Conservation (phyloP, 2,888 invertebrate genomes). For the Artemia sinica region DNA sequence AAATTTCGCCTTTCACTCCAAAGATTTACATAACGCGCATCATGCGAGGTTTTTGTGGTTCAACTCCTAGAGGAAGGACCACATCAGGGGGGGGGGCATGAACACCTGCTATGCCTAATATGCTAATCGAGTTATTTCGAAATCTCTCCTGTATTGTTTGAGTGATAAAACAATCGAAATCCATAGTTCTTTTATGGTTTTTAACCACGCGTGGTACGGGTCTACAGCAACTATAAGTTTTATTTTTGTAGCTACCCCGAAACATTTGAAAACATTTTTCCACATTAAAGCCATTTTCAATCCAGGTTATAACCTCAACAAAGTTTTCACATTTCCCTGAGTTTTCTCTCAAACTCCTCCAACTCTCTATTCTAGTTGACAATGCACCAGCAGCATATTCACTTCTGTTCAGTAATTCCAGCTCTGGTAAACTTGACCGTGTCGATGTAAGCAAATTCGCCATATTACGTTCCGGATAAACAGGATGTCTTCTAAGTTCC, state of each 20-base stretch:
- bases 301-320: background rate
- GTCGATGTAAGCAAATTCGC: no score
- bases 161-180: background rate
- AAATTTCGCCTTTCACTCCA: background rate
- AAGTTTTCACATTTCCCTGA: no score
- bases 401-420: no score
- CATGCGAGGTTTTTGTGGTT: background rate
- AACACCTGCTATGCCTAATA: background rate
- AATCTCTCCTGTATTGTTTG: background rate
- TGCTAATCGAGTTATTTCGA: background rate
- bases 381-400: background rate
- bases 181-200: background rate
- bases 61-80: background rate
- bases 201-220: background rate
- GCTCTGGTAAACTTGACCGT: no score
- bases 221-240: background rate
- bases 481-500: no score
- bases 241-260: background rate
- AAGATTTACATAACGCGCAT: no score
- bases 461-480: no score
- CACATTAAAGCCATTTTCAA: background rate
- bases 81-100: background rate
- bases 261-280: background rate
- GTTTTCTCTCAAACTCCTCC: background rate
- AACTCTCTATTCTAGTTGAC: background rate